Evolutionary conservation across 2,113 vertebrate species (phyloP).

Genomic region (Colinus virginianus): DNA sequence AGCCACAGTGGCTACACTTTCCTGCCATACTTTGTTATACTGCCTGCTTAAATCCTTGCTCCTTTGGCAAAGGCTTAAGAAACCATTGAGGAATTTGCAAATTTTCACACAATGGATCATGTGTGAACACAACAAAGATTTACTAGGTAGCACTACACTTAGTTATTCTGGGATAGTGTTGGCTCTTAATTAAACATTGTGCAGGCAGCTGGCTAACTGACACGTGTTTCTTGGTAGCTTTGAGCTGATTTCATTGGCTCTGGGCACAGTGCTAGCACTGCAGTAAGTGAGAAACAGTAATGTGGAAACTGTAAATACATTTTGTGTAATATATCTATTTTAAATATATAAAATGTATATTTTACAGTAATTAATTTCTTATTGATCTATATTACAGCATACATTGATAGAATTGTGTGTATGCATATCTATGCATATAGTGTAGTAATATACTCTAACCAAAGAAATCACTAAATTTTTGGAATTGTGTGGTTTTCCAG

Average conservation of each 20-base stretch:
- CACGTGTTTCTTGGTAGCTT: neutral
- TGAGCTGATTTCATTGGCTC: neutral
- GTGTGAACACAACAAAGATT: neutral
- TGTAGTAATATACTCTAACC: neutral
- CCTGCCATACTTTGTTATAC: neutral
- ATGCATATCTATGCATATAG: too few species aligned
- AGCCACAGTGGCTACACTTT: neutral
- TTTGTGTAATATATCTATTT: neutral
- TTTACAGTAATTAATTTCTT: neutral
- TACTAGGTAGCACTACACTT: accelerated
- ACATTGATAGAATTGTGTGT: neutral
- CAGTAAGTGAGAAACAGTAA: neutral
- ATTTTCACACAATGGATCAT: neutral
- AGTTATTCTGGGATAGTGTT: neutral
- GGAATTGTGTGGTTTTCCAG: neutral
- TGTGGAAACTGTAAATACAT: neutral
- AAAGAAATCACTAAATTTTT: neutral
- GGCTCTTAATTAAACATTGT: neutral
- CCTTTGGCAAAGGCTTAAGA: neutral
- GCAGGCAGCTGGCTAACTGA: neutral
- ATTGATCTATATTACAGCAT: neutral
- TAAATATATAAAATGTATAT: neutral
- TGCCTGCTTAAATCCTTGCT: neutral
- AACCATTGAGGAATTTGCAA: neutral
- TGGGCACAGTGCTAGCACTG: neutral